Evolutionary conservation across 1,140 invertebrate species (phyloP), one percentile per base, ranked within the genome.

Genomic region (Dendroctonus valens): DNA sequence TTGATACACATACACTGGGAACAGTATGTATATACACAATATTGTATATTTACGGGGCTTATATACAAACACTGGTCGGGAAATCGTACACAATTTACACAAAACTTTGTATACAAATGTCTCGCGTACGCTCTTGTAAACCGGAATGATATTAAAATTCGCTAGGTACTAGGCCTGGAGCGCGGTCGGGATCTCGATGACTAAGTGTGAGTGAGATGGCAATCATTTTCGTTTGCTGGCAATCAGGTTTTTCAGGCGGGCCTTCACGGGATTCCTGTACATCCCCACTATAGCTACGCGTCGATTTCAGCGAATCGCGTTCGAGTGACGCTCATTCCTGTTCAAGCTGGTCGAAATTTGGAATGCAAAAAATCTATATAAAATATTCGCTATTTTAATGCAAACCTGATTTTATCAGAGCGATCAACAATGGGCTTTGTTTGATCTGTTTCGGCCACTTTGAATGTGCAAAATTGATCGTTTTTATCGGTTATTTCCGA

Each of bases 21-120:
- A 69, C 59, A 68, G 70, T 59, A 68, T 72, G 71, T 74, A 73
- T 77, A 76, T 72, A 76, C 69, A 76, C 59, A 54, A 26, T 71
- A 75, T 75, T 77, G 75, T 78, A 78, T 76, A 76, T 67, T 67
- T 67, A 67, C 72, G 75, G 66, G 71, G 71, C 74, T 74, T 75
- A 76, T 77, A 75, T 77, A 77, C 73, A 78, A 74, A 77, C 71
- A 75, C 70, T 69, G 69, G 70, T 67, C 69, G 63, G 65, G 69
- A 57, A 73, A 69, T 72, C 70, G 74, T 74, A 74, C 73, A 75
- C 74, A 74, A 73, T 73, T 74, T 72, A 73, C 69, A 68, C 53
- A 49, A 60, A 12, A 50, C 15, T 50, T 44, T 76, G 69, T 75
- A 76, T 75, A 75, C 74, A 76, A 73, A 74, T 72, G 68, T 72